A percentile compares a stretch with the other conserved stretches of the same genome.
These are phyloP conservation scores for Chironex yamaguchii DNA, from an alignment of 30 jellyfish, hydroid and myxozoan species.

Conservation along the genomic window DNA sequence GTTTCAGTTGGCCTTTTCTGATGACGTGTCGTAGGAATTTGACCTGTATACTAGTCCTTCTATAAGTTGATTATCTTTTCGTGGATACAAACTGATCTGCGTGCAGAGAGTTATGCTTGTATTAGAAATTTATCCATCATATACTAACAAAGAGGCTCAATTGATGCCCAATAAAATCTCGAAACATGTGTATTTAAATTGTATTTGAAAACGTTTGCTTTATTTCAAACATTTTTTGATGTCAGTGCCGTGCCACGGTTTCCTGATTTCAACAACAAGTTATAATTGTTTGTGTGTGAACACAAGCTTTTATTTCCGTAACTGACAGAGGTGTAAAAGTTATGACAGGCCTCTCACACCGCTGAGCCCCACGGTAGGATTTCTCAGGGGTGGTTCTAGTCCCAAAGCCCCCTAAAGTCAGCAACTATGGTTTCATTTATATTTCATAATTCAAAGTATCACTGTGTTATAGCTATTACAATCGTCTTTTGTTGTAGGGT, in stretches of 20 bases:
- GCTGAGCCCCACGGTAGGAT: background rate
- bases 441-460: too few species aligned
- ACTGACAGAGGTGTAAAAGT: background rate
- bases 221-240: background rate
- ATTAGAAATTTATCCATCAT: background rate
- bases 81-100: too few species aligned
- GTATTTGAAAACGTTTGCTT: background rate
- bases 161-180: background rate
- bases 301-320: background rate
- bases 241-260: background rate
- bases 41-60: too few species aligned
- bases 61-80: too few species aligned
- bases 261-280: background rate
- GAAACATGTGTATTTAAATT: background rate
- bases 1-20: too few species aligned
- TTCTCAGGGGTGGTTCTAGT: background rate
- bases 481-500: conserved; percentile 18
- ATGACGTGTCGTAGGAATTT: too few species aligned
- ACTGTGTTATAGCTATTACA: too few species aligned
- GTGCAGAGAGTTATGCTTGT: too few species aligned
- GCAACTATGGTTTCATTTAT: too few species aligned
- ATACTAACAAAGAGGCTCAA: background rate
- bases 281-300: background rate
- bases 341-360: background rate
- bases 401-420: background rate